Conservation (phyloP, 2,797 vertebrate species). For the Molossus molossus region DNA sequence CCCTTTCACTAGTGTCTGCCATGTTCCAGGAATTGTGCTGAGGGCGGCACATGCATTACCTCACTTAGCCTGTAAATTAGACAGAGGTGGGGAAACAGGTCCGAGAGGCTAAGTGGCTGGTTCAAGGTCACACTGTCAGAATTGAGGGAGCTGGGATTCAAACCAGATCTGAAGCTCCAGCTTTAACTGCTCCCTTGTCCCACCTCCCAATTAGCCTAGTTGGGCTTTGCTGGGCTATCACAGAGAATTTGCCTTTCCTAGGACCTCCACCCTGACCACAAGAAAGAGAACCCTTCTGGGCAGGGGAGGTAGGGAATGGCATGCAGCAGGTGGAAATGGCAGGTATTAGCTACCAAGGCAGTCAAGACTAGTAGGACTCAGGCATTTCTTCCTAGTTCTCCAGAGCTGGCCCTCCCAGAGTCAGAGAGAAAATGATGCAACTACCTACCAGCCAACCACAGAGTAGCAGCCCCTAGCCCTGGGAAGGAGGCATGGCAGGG, state of each 20-base stretch:
- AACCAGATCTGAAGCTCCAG: not conserved
- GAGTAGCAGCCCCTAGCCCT: not conserved
- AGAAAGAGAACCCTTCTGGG: not conserved
- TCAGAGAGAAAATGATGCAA: not conserved
- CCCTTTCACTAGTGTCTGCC: not conserved
- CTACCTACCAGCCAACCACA: not conserved
- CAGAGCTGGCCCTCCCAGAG: not conserved
- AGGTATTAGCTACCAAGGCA: not conserved
- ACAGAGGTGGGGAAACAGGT: constrained; percentile 10
- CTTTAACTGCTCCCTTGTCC: not conserved
- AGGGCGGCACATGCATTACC: not conserved
- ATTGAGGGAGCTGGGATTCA: not conserved
- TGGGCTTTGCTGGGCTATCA: not conserved
- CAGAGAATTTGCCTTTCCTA: not conserved
- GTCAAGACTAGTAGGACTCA: not conserved
- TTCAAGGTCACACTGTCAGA: not conserved
- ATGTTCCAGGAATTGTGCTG: not conserved
- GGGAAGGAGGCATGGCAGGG: not conserved
- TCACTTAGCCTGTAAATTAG: not conserved
- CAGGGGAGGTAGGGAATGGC: not conserved
- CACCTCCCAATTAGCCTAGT: not conserved
- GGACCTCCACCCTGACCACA: not conserved
- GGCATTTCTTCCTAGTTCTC: not conserved
- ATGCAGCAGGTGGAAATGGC: not conserved
- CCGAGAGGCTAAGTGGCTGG: not conserved